Base-by-base conservation (phyloP, 35 echinoderm and acorn worm species). In the Ophiothrix spiculata region DNA sequence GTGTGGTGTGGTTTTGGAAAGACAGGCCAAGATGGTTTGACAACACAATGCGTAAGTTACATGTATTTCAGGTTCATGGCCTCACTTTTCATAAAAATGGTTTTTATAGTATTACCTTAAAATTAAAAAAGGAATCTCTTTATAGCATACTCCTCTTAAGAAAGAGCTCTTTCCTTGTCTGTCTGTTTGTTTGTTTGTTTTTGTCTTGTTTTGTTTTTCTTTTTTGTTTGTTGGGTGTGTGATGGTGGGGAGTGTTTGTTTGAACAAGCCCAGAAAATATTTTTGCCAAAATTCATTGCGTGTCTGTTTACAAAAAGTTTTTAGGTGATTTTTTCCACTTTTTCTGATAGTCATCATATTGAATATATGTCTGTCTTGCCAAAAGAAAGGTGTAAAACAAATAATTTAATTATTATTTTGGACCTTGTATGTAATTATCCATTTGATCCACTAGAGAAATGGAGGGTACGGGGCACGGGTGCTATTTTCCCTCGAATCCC, bases 11-110 rank as follows among this genome's bases (percentile, higher is more conserved):
- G 84, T 69, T 69, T 69, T 79, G 77, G 77, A 37, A 81, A 38
- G 45, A 46, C 31, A 90, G 85, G 69, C 88, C 88, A 2, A 34
- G 0, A 33, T 79, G 82, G 88, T 85, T 85, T 38, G 36, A 16
- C 15, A 36, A 84, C 12, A 64, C 4, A 56, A 85, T 90, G 82
- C 39, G 88, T 90, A 77, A 85, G 81, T 84, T 73, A 19, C 2
- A 28, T 73, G 25, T 25, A 28, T 73, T 73, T 4, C 16, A 73
- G 3, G 25, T 73, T 73, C 56, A 63, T n/a, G 16, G 0, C 28
- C 56, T 0, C 16, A 15, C 15, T 63, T 0, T n/a, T 17, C 56
- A 17, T 15, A 0, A n/a, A 21, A 1, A n/a, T 69, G 63, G 32
- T 1, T 21, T 69, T 31, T n/a, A 1, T 31, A 31, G 13, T n/a